Percentiles rank a stretch among this genome's conserved stretches.
These are phyloP conservation scores for Elachura formosa DNA, from an alignment of 2,113 vertebrate genomes.

Conservation along the genomic window DNA sequence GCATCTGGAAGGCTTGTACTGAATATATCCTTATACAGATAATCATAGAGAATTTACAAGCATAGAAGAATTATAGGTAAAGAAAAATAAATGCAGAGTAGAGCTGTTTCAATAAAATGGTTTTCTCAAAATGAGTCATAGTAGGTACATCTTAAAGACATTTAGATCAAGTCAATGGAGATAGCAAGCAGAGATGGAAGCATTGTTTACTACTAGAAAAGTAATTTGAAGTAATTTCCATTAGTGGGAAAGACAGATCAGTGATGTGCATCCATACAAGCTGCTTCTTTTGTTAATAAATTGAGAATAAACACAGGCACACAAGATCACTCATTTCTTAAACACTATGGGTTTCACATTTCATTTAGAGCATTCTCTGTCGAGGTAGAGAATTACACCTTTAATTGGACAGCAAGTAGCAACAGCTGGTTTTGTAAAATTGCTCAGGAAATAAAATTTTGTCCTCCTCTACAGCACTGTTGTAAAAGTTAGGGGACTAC, in stretches of 20 bases:
- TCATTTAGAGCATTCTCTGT: background rate
- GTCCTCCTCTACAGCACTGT: background rate
- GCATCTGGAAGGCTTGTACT: background rate
- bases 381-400: background rate
- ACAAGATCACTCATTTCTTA: background rate
- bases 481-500: background rate
- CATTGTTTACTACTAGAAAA: background rate
- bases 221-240: conserved; percentile 1
- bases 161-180: background rate
- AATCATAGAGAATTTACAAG: background rate
- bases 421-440: background rate
- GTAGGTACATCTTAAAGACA: background rate
- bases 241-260: background rate
- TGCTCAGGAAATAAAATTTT: background rate
- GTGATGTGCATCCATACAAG: background rate
- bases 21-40: background rate
- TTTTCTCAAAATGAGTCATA: background rate
- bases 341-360: background rate
- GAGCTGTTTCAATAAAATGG: background rate
- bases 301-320: background rate
- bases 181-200: background rate
- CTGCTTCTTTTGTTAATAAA: background rate
- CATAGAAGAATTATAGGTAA: background rate
- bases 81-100: background rate
- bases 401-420: background rate